phyloP scores from a whole-genome alignment of 2,797 vertebrate species.

The Eidolon dupreanum region DNA sequence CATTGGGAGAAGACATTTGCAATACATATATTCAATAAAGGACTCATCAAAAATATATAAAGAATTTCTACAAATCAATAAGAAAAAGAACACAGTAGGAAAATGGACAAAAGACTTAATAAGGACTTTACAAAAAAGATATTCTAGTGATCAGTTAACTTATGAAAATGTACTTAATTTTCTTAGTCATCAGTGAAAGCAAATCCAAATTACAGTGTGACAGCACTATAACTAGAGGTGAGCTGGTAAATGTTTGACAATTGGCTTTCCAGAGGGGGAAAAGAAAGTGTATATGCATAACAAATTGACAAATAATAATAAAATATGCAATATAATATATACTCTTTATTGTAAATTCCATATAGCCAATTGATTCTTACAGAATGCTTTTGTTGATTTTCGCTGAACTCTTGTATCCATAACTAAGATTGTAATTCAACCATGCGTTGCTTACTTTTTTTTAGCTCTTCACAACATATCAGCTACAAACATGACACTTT shows the following conservation, averaged over 20 bases:
- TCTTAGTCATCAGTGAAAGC: neutral
- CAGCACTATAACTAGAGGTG: neutral
- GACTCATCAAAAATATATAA: neutral
- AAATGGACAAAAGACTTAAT: neutral
- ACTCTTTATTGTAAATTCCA: neutral
- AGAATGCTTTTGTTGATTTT: neutral
- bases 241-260: neutral
- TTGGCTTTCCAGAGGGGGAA: neutral
- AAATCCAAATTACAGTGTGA: neutral
- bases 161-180: neutral
- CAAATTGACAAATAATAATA: neutral
- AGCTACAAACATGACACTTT: neutral
- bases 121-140: neutral
- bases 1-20: neutral
- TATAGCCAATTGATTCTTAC: neutral
- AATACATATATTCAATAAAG: neutral
- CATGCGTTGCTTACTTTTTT: neutral
- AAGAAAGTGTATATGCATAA: neutral
- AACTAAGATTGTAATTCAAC: neutral
- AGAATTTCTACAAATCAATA: neutral
- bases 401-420: neutral
- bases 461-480: neutral
- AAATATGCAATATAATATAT: neutral
- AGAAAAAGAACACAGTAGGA: neutral
- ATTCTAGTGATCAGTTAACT: neutral